Percentiles rank a stretch among this genome's conserved stretches.
phyloP scores from a whole-genome alignment of 2,797 vertebrate species.

The Alcedo quadribrachys region DNA sequence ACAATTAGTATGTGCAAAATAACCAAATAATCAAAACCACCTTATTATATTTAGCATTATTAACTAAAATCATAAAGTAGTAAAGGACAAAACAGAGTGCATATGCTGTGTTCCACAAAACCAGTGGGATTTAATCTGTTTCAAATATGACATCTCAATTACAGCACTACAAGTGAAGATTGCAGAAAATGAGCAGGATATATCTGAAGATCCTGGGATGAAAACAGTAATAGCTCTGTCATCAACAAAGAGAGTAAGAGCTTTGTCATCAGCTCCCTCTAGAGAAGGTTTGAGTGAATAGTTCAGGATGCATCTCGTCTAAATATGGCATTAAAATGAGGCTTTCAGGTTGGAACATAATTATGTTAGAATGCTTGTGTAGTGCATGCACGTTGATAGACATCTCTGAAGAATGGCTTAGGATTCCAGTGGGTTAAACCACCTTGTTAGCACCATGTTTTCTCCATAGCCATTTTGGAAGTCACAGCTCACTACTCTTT shows the following conservation, averaged over 20 bases:
- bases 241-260: background rate
- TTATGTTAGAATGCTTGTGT: background rate
- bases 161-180: conserved; percentile 1
- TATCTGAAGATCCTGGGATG: conserved; percentile 11
- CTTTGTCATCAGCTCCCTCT: conserved; percentile 51
- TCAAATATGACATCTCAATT: conserved; percentile 50
- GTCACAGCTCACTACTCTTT: background rate
- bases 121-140: background rate
- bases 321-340: background rate
- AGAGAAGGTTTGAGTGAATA: conserved; percentile 13
- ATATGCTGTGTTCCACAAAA: background rate
- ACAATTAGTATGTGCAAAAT: background rate
- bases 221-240: conserved; percentile 30
- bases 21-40: background rate
- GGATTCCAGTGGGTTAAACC: background rate
- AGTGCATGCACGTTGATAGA: background rate
- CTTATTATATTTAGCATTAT: background rate
- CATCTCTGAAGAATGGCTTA: background rate
- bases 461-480: background rate
- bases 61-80: background rate
- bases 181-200: conserved; percentile 36
- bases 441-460: background rate
- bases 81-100: background rate
- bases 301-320: background rate
- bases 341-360: background rate